Evolutionary conservation across 2,797 vertebrate genomes (phyloP), one percentile per base, ranked within the genome.

Genomic region (Octomys mimax): DNA sequence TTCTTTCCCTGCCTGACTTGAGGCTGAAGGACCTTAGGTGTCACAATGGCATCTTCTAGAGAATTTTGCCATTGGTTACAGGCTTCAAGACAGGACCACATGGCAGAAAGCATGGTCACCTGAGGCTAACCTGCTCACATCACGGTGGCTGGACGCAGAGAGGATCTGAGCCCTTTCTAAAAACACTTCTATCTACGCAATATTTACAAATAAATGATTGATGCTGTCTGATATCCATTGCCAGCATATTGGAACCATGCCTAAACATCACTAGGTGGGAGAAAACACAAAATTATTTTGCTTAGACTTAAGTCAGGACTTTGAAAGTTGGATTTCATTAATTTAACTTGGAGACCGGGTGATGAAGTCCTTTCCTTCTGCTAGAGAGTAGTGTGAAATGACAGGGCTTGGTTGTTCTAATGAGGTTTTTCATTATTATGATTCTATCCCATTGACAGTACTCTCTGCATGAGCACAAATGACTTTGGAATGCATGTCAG

Each of bases 241-340:
- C 89, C 31, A 83, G 31, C 90, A 6, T 57, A 61, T 64, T 77
- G 85, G 83, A 90, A 90, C 71, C 73, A 83, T 13, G 5, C 54
- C 21, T 5, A 12, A 86, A 89, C 62, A 87, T 42, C 61, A 73
- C 42, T 75, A 78, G 33, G 39, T 78, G 89, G 97, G 92, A 97
- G 42, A 83, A 97, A 96, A 61, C 39, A 0, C 59, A 59, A 28
- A 10, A 18, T 89, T 54, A 14, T 77, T 39, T 81, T 16, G 94
- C 79, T 59, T 0, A 28, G 52, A 46, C 49, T 94, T 83, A 82
- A 22, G 85, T 70, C 42, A 94, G 54, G 49, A 4, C 54, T 97
- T 31, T 89, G 28, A 66, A 95, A 96, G 73, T 86, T 87, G 3
- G 4, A 42, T 36, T 86, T 92, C 81, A 95, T 77, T 94, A 91